Base-by-base conservation (phyloP, 2,888 invertebrate species). In the Acleris holmiana region DNA sequence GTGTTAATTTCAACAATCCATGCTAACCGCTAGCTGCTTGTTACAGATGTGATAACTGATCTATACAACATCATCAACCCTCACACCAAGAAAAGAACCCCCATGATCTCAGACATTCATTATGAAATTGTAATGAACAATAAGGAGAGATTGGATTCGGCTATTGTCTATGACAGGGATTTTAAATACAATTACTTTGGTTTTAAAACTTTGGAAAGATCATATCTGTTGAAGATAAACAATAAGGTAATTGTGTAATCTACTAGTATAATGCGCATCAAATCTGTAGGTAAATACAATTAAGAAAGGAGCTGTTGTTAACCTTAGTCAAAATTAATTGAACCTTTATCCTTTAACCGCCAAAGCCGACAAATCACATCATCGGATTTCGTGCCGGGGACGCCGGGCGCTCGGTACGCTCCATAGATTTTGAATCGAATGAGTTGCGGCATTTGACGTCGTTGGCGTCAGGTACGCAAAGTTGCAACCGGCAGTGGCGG, bases 141-240 rank as follows among this genome's bases (percentile, higher is more conserved):
- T 88, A 96, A 98, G n/a, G 97, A 98, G 76, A 93, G 94, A 68
- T 90, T 99, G 56, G 98, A 99, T 87, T 98, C 99, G 0, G 96
- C 98, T 19, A 98, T 99, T 74, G 97, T 99, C 47, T 99, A 99
- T 85, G 98, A 99, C 81, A 94, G 99, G 74, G 99, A 99, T 88
- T 99, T 98, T 85, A 96, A 95, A 67, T 99, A 99, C 89, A 99
- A 98, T 81, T 99, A 98, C 84, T 99, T 99, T 93, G 99, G 99
- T n/a, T 99, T 99, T 81, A 99, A 99, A 94, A 99, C 99, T 0
- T 89, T 99, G 61, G 99, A 99, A 80, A 94, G 98, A 51, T 99
- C 99, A 0, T 99, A 99, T 85, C 91, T 99, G 70, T 88, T 99
- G 65, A 98, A 97, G 89, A 97, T 99, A 58, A 94, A 98, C 82